Evolutionary conservation across 2,888 invertebrate species (phyloP), one percentile per base, ranked within the genome.

Genomic region (Scaptomyza cyrtandrae): DNA sequence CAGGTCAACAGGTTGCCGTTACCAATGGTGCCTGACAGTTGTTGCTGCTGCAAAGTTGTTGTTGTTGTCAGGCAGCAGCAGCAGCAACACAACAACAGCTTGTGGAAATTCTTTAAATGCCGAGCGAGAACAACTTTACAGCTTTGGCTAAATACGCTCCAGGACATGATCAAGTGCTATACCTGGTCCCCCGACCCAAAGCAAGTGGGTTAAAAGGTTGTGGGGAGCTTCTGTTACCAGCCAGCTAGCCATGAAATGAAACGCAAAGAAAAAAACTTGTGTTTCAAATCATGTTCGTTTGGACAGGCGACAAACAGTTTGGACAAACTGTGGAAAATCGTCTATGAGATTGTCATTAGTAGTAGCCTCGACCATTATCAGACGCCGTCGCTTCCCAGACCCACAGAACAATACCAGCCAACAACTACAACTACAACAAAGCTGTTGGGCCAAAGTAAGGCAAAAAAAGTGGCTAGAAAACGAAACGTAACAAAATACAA

Each of bases 291-390:
- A 89, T 91, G 91, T 91, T 84, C 81, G 78, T 86, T 76, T 89
- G 86, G 91, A 91, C 91, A 91, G 90, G 86, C 89, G 87, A 91
- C 91, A 91, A 91, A 91, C 90, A 91, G 90, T 87, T 90, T 84
- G 83, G 90, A 91, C 91, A 91, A 91, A 91, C 91, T 91, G 83
- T 84, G 83, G 79, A 85, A 81, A 80, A 41, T 10, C 80, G 78
- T 86, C 86, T 84, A 85, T 84, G 87, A 84, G 86, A 84, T 84
- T 85, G 87, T 84, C 83, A 84, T 87, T 84, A 84, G 83, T 84
- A 84, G 83, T 69, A 87, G 16, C 37, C 41, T 56, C 82, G 61
- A 74, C 83, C 61, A 65, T 71, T 72, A 80, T 80, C 69, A 56
- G 58, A 46, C 62, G 55, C 69, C 52, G 62, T 65, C 41, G 41